Percentiles rank a stretch among this genome's conserved stretches.
Evolutionary conservation across 2,113 vertebrate genomes (phyloP).

Genomic region (Hyperopisus bebe): DNA sequence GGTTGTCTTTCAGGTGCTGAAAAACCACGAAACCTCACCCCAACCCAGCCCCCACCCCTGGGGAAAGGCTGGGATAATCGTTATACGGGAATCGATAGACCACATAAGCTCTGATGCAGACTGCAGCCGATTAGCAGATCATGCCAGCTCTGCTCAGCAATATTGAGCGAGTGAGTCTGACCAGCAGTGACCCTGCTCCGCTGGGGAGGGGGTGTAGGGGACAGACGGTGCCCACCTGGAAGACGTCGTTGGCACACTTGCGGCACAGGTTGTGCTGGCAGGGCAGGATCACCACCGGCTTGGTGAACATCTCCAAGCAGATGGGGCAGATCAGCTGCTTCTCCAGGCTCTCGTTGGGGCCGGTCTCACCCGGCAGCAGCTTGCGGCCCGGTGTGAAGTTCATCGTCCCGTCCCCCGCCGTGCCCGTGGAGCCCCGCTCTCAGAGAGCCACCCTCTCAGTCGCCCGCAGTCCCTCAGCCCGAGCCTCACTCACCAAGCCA

Average conservation of each 20-base stretch:
- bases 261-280: slow-evolving; percentile 74
- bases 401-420: slow-evolving; percentile 55
- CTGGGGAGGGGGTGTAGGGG: neutral
- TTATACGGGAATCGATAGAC: neutral
- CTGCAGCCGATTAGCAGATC: neutral
- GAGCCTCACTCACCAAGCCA: slow-evolving; percentile 25
- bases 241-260: slow-evolving; percentile 71
- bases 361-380: slow-evolving; percentile 65
- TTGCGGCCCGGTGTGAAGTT: slow-evolving; percentile 74
- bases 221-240: slow-evolving; percentile 51
- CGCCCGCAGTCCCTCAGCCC: neutral
- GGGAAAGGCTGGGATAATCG: neutral
- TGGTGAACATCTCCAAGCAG: slow-evolving; percentile 72
- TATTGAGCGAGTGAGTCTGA: neutral
- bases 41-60: neutral
- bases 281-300: slow-evolving; percentile 72
- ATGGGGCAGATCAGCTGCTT: slow-evolving; percentile 75
- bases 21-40: neutral
- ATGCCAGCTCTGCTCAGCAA: neutral
- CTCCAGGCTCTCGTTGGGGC: slow-evolving; percentile 74
- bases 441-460: neutral
- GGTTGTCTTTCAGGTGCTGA: neutral
- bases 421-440: neutral
- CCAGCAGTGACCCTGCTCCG: neutral
- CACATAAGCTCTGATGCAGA: neutral